These are phyloP conservation scores for Lamellibrachia columna DNA, from an alignment of 2,888 invertebrate genomes.

Conservation along the genomic window DNA sequence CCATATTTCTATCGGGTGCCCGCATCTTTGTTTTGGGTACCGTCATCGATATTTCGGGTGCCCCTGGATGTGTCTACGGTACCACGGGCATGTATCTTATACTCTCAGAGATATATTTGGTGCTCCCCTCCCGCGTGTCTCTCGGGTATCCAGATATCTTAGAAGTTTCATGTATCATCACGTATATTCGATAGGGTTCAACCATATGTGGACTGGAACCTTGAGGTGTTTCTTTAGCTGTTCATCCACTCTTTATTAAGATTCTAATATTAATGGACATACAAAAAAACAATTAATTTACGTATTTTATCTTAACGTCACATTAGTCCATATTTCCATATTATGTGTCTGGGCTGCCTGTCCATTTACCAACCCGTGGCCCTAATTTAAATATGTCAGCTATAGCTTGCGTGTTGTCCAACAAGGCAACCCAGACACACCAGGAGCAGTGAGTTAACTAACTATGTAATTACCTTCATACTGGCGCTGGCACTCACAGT, in stretches of 20 bases:
- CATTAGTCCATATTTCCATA: not conserved
- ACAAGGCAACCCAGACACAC: not conserved
- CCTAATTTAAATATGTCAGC: not conserved
- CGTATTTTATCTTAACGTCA: not conserved
- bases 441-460: not conserved
- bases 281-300: not conserved
- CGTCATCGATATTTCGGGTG: not conserved
- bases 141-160: not conserved
- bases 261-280: not conserved
- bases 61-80: no score
- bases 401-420: not conserved
- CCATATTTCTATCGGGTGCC: not conserved
- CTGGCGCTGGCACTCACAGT: constrained; percentile 14
- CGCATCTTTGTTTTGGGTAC: not conserved
- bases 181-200: not conserved
- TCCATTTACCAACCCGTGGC: not conserved
- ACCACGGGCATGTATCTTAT: no score
- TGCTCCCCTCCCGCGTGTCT: not conserved
- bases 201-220: no score
- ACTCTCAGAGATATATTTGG: no score
- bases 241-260: not conserved
- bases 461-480: constrained; percentile 19
- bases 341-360: not conserved
- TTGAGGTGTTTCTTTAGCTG: no score
- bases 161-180: not conserved